A percentile compares a stretch with the other conserved stretches of the same genome.
phyloP scores from a whole-genome alignment of 2,888 invertebrate species.

The Epinotia demarniana region DNA sequence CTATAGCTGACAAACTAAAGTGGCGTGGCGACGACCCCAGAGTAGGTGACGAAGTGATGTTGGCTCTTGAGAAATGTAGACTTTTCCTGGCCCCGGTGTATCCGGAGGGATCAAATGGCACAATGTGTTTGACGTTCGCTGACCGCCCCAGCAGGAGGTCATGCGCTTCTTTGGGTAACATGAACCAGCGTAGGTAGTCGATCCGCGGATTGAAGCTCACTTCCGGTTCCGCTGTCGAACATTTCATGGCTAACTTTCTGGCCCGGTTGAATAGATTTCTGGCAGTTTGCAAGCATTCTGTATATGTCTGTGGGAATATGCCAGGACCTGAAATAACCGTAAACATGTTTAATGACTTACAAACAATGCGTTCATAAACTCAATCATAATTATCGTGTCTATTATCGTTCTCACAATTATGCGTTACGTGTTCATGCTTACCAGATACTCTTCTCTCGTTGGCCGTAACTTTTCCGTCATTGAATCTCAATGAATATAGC shows the following conservation, averaged over 20 bases:
- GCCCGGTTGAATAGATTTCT: slow-evolving; percentile 91
- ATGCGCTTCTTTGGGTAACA: slow-evolving; percentile 94
- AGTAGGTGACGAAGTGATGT: slow-evolving; percentile 77
- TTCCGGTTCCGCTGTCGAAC: slow-evolving; percentile 89
- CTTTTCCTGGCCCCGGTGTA: slow-evolving; percentile 83
- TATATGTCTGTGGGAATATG: slow-evolving; percentile 89
- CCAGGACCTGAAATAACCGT: slow-evolving; percentile 83
- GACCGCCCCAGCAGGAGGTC: slow-evolving; percentile 89
- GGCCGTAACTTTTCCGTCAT: slow-evolving; percentile 90
- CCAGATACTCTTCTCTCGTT: slow-evolving; percentile 88
- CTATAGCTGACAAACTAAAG: slow-evolving; percentile 88
- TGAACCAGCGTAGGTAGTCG: slow-evolving; percentile 93
- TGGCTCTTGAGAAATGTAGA: slow-evolving; percentile 68
- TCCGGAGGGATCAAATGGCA: slow-evolving; percentile 89
- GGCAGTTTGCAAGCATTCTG: slow-evolving; percentile 92
- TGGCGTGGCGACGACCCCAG: slow-evolving; percentile 86
- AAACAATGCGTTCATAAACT: slow-evolving; percentile 25
- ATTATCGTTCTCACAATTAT: slow-evolving; percentile 4
- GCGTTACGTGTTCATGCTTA: slow-evolving; percentile 52
- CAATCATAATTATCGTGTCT: slow-evolving; percentile 9
- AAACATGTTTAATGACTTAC: slow-evolving; percentile 16
- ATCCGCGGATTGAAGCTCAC: slow-evolving; percentile 88
- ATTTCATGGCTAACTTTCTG: slow-evolving; percentile 90
- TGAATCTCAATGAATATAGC: slow-evolving; percentile 90
- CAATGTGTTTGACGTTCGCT: slow-evolving; percentile 90